Conservation (phyloP, 2,797 vertebrate genomes). For the Sebastolobus altivelis region DNA sequence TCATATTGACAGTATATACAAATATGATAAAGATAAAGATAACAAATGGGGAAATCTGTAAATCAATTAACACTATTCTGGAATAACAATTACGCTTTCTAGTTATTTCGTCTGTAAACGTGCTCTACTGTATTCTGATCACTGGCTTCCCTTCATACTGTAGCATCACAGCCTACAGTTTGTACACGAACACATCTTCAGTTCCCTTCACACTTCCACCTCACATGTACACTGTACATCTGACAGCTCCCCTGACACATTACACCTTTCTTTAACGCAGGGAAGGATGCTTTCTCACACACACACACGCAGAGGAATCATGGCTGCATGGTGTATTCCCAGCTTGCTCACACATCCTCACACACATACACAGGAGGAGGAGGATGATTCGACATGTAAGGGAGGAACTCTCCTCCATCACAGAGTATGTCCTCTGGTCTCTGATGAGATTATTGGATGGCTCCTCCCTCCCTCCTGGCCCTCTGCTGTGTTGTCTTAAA, state of each 20-base stretch:
- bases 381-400: conserved; percentile 64
- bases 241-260: conserved; percentile 49
- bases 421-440: conserved; percentile 65
- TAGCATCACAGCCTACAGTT: conserved; percentile 19
- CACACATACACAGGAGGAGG: conserved; percentile 19
- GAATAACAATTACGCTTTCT: not conserved
- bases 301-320: conserved; percentile 1
- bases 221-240: conserved; percentile 27
- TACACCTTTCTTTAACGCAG: not conserved
- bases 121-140: not conserved
- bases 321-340: conserved; percentile 19
- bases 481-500: conserved; percentile 71
- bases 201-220: conserved; percentile 38
- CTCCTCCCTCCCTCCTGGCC: conserved; percentile 63
- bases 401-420: conserved; percentile 63
- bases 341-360: conserved; percentile 17
- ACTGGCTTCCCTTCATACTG: not conserved
- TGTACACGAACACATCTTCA: conserved; percentile 7
- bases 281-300: not conserved
- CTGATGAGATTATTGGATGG: conserved; percentile 75
- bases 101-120: not conserved
- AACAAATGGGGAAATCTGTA: not conserved
- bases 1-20: not conserved
- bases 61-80: not conserved
- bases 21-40: not conserved